Percentiles rank a stretch among this genome's conserved stretches.
Conservation (phyloP, 2,888 invertebrate genomes). For the Thalpophila matura region DNA sequence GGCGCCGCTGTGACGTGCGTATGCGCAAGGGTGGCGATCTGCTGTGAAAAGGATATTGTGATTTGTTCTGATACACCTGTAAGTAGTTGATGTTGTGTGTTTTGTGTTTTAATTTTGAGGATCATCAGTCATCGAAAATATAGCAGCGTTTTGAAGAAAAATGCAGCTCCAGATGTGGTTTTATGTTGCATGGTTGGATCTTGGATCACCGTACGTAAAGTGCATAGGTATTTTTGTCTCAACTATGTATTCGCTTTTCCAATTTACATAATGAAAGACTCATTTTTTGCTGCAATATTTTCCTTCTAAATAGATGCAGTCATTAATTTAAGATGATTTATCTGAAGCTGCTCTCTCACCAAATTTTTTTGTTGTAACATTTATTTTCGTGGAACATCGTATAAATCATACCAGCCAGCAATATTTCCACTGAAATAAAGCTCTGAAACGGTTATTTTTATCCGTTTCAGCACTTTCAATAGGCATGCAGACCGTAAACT, state of each 20-base stretch:
- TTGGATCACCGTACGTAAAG: background rate
- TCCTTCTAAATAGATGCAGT: background rate
- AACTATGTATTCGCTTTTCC: background rate
- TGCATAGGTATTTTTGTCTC: background rate
- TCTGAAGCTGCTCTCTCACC: conserved; percentile 13
- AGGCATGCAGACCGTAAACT: conserved; percentile 79
- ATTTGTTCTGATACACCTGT: conserved; percentile 58
- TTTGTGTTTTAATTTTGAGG: conserved; percentile 14
- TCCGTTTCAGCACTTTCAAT: conserved; percentile 75
- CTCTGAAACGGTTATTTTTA: conserved; percentile 74
- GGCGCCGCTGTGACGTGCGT: conserved; percentile 79
- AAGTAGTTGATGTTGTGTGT: conserved; percentile 61
- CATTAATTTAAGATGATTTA: conserved; percentile 23
- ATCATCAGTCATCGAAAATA: background rate
- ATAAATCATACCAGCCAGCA: conserved; percentile 52
- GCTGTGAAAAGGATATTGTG: conserved; percentile 60
- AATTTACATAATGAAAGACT: conserved; percentile 12
- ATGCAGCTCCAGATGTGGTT: background rate
- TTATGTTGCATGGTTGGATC: conserved; percentile 1
- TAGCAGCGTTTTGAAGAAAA: background rate
- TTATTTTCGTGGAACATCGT: conserved; percentile 34
- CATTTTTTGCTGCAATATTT: background rate
- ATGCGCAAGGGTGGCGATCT: conserved; percentile 69
- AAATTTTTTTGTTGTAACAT: conserved; percentile 18
- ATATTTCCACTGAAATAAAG: conserved; percentile 57